Evolutionary conservation across 2,113 vertebrate species (phyloP).

Genomic region (Heterochromis multidens): DNA sequence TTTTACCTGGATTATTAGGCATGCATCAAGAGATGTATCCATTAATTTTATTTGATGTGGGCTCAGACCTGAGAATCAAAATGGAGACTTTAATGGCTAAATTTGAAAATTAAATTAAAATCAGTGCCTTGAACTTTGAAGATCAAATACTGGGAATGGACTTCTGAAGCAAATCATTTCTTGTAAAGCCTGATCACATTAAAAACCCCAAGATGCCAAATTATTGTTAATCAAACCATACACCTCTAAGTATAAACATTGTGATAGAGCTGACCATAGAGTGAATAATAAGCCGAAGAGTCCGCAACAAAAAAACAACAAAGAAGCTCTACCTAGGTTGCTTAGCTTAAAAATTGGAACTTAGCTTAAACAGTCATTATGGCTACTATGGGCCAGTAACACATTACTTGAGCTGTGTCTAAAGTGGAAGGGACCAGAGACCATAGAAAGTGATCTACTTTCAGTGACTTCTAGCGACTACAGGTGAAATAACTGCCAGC

Average conservation of each 20-base stretch:
- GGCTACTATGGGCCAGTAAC: not conserved
- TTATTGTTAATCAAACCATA: too few species aligned
- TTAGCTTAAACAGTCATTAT: not conserved
- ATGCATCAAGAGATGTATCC: too few species aligned
- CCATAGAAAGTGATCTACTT: not conserved
- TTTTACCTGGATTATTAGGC: too few species aligned
- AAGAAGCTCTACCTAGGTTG: not conserved
- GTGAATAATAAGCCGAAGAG: not conserved
- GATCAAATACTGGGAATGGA: not conserved
- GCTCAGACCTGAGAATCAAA: not conserved
- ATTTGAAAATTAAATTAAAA: rapidly evolving
- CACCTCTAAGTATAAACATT: too few species aligned
- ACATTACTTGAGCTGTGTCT: not conserved
- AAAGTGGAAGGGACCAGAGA: not conserved
- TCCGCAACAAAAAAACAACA: not conserved
- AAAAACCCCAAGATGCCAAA: not conserved
- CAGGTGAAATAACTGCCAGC: not conserved
- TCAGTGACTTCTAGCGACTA: not conserved
- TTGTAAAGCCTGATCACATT: not conserved
- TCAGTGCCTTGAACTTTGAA: not conserved
- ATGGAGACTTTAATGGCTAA: not conserved
- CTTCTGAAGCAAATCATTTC: not conserved
- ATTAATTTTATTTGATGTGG: not conserved
- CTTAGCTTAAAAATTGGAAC: not conserved
- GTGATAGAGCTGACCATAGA: not conserved